A percentile compares a stretch with the other conserved stretches of the same genome.
Evolutionary conservation across 2,113 vertebrate genomes (phyloP).

Genomic region (Megaptera novaeangliae): DNA sequence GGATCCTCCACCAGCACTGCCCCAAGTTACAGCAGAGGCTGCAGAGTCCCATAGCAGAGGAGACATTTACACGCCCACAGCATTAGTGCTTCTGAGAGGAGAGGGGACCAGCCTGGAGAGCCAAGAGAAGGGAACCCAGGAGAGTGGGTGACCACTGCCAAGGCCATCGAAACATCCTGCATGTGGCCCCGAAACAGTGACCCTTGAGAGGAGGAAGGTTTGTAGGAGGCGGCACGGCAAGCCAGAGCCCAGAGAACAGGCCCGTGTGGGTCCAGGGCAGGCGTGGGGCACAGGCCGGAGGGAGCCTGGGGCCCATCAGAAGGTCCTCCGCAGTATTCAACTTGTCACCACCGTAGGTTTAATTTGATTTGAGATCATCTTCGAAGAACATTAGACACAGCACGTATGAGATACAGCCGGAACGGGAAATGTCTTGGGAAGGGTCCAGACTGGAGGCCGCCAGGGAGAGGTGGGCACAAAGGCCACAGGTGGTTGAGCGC

Average conservation of each 20-base stretch:
- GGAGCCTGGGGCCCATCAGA: background rate
- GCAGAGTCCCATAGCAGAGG: fast-evolving
- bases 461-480: background rate
- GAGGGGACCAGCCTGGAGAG: no score
- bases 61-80: background rate
- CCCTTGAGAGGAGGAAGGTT: background rate
- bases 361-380: background rate
- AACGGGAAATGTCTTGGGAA: background rate
- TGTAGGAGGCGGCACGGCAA: background rate
- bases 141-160: fast-evolving
- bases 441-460: background rate
- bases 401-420: background rate
- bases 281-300: background rate
- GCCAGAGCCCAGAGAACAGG: background rate
- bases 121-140: background rate
- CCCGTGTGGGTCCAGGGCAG: fast-evolving
- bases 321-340: background rate
- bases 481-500: background rate
- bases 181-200: background rate
- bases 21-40: background rate
- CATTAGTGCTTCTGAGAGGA: background rate
- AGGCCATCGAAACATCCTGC: background rate
- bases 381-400: background rate
- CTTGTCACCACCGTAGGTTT: background rate
- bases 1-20: background rate